Conservation (phyloP, 2,113 vertebrate genomes). For the Mixornis gularis region DNA sequence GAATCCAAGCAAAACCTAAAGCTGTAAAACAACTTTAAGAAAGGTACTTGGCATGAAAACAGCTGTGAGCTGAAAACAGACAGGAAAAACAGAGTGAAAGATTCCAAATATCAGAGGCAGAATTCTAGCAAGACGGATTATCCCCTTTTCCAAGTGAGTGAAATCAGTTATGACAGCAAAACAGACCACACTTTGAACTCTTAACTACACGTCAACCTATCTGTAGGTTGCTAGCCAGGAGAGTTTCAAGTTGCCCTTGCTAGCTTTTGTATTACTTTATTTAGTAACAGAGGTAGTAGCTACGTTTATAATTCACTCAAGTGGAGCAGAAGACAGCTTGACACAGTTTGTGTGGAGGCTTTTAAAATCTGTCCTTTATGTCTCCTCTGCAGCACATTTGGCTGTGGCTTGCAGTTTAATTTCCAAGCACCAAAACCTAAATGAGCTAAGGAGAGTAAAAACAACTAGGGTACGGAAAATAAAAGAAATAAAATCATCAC, state of each 20-base stretch:
- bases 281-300: background rate
- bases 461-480: background rate
- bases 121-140: background rate
- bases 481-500: background rate
- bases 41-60: background rate
- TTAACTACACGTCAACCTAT: background rate
- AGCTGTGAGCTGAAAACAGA: background rate
- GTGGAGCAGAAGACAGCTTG: background rate
- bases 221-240: background rate
- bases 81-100: background rate
- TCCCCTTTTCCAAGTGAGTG: background rate
- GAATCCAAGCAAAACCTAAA: background rate
- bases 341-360: background rate
- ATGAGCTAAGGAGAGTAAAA: background rate
- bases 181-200: background rate
- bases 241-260: background rate
- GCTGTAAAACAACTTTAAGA: background rate
- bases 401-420: background rate
- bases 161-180: background rate
- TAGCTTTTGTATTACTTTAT: background rate
- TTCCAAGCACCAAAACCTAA: background rate
- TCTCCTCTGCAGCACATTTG: background rate
- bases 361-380: background rate
- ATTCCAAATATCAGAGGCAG: background rate
- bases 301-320: background rate